Evolutionary conservation across 2,888 invertebrate genomes (phyloP), one percentile per base, ranked within the genome.

Genomic region (Temnothorax ravouxi): DNA sequence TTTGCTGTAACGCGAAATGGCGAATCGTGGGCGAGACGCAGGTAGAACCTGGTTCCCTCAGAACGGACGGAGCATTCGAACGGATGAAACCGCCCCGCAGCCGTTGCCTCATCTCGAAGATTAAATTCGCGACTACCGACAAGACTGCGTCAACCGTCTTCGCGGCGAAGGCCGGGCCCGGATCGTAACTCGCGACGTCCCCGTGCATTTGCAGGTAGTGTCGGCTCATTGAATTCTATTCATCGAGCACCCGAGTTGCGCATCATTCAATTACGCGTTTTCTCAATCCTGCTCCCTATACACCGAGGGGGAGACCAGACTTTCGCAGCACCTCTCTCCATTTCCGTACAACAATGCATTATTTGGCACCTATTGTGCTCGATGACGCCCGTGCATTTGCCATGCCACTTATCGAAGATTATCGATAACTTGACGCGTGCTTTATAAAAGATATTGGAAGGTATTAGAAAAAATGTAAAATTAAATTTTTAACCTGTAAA

Each of bases 211-310:
- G 52, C 64, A 81, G 81, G 69, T 77, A 47, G 52, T 62, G 41
- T 66, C 61, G 81, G 67, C 88, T 89, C 89, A 86, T 88, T 89
- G 88, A 89, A 88, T 89, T 89, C 89, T 88, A 89, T 89, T 89
- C 89, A 89, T 87, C 81, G 83, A 84, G 84, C 85, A 83, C 72
- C 85, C 83, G 83, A 88, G 86, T 87, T 82, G 71, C 85, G 79
- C 66, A 61, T 72, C 80, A 89, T 77, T 88, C 84, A 86, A 89
- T 89, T 89, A 88, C 79, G 74, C 69, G 84, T 64, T 83, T 77
- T 80, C 83, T 67, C 82, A 52, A 54, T 29, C 72, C 80, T 64
- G 61, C 66, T 47, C 38, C 8, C 62, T 34, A n/a, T 56, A 59
- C 18, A 47, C 29, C 38, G 11, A 52, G 41, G 44, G 41, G 67